A percentile compares a stretch with the other conserved stretches of the same genome.
phyloP scores from a whole-genome alignment of 2,113 vertebrate genomes.

The Cercocebus atys region DNA sequence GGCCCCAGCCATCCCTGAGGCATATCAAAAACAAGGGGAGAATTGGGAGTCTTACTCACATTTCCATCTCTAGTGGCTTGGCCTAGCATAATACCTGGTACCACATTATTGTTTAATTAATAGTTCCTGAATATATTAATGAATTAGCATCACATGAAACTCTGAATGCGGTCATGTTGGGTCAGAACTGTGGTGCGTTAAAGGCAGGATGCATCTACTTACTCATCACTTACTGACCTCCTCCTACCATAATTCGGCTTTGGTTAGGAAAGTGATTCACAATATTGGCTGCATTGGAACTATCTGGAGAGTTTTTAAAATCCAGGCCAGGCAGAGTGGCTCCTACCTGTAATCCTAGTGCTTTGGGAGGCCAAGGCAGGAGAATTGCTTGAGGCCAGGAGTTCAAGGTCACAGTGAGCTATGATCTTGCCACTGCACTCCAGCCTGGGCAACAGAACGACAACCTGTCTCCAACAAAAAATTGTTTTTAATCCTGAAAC shows the following conservation, averaged over 20 bases:
- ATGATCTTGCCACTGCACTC: too few relatives aligned
- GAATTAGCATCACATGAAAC: conserved; percentile 45
- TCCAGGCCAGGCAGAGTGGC: background rate
- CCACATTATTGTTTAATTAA: conserved; percentile 26
- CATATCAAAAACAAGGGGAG: background rate
- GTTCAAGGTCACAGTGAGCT: too few relatives aligned
- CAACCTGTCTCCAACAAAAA: too few relatives aligned
- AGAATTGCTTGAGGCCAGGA: too few relatives aligned
- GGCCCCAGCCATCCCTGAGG: background rate
- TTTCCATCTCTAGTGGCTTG: background rate
- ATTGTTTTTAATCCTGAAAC: background rate
- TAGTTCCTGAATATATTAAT: conserved; percentile 54
- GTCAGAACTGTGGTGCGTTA: background rate
- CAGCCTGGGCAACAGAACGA: too few relatives aligned
- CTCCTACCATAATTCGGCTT: background rate
- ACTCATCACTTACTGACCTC: background rate
- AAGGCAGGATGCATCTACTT: background rate
- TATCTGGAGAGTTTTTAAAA: background rate
- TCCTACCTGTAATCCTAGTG: too few relatives aligned
- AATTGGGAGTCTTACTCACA: background rate
- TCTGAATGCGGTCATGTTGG: background rate
- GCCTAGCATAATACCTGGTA: background rate
- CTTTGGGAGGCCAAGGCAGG: too few relatives aligned
- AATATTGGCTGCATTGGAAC: background rate
- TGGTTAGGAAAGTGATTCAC: background rate